phyloP scores from a whole-genome alignment of 2,113 vertebrate genomes.

The Piprites chloris region DNA sequence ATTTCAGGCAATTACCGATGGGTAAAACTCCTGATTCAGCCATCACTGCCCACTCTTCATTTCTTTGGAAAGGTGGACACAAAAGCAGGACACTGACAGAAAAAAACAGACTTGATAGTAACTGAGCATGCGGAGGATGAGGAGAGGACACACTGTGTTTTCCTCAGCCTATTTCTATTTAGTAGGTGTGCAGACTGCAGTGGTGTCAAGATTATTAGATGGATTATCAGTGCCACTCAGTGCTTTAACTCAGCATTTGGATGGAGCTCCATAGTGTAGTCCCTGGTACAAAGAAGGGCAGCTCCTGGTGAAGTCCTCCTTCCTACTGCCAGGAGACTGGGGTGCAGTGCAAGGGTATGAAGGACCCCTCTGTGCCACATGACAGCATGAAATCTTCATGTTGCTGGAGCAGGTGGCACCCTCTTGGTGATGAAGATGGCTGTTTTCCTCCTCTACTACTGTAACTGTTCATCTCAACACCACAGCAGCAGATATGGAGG shows the following conservation, averaged over 20 bases:
- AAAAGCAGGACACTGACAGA: background rate
- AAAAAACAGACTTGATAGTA: background rate
- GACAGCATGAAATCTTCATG: background rate
- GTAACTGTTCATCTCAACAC: background rate
- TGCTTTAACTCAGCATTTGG: background rate
- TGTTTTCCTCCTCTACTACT: background rate
- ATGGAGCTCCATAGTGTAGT: background rate
- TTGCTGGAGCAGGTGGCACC: background rate
- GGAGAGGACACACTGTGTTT: background rate
- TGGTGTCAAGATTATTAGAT: background rate
- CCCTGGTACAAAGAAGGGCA: background rate
- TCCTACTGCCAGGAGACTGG: background rate
- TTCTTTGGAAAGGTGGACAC: background rate
- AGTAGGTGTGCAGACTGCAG: background rate
- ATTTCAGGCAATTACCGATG: background rate
- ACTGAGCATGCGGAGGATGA: background rate
- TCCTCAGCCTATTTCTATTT: background rate
- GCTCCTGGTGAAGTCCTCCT: background rate
- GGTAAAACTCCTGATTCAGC: background rate
- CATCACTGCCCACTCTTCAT: background rate
- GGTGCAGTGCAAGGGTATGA: background rate
- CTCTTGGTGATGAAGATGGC: background rate
- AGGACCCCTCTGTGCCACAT: background rate
- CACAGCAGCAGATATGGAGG: background rate
- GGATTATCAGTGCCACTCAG: background rate